Base-by-base conservation (phyloP, 2,113 vertebrate genomes). In the Sinosuthora webbiana region DNA sequence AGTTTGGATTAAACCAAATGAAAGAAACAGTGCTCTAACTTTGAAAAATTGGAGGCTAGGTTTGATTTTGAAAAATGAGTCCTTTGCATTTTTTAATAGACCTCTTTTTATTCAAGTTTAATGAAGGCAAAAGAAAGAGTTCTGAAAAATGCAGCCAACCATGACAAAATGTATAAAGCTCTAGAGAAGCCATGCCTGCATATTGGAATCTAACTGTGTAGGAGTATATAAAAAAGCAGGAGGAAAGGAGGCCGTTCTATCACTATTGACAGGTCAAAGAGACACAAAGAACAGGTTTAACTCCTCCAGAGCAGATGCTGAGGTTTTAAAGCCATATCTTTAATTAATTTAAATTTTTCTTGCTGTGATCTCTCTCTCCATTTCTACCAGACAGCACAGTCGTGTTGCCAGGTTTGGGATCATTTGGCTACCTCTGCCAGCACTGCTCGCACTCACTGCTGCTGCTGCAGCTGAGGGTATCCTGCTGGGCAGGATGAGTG, bases 21-120 rank as follows among this genome's bases (percentile, higher is more conserved):
- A 77, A 93, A 77, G 82, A 65, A 88, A 16, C 10, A 12, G 45
- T 65, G 39, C 59, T 79, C 83, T 87, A 95, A 78, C 28, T 37
- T 35, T 88, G 79, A 73, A 88, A 87, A 91, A 47, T 23, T 74
- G 89, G 90, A 91, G 45, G 41, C 35, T 47, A 55, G 50, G 55
- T 28, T 23, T 83, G 92, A 81, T 89, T 93, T 74, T 81, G 92
- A 95, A 86, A 92, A 95, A 93, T 10, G 6, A 89, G 14, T 56
- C 25, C 41, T 94, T 75, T 94, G 73, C 60, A 74, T 90, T 83
- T 94, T 85, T 94, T 86, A 94, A 93, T 56, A 92, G 85, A 69
- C 41, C 33, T 22, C 59, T 90, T 95, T 94, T 83, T 62, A 90
- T 90, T 86, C 92, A 96, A 86, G 25, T 92, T 88, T 94, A 94